phyloP scores from a whole-genome alignment of 2,888 invertebrate genomes.

The Synanthedon myopaeformis region DNA sequence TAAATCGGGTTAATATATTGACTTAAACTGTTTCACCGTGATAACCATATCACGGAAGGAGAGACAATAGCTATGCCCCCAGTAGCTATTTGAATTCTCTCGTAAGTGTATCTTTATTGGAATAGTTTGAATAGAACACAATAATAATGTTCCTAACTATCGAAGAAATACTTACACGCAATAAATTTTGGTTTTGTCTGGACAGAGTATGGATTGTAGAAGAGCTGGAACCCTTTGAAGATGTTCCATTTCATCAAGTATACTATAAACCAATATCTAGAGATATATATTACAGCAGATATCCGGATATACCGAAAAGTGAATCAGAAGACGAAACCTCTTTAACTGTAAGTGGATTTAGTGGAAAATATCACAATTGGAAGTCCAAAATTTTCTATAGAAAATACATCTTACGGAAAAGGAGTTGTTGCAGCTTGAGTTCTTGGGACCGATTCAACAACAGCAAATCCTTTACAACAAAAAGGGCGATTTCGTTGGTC shows the following conservation, averaged over 20 bases:
- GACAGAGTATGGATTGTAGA: constrained; percentile 49
- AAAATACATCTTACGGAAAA: constrained; percentile 13
- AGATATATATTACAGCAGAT: constrained; percentile 50
- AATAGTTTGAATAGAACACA: constrained; percentile 38
- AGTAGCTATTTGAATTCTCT: constrained; percentile 10
- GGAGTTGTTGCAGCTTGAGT: constrained; percentile 26
- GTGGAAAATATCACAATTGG: constrained; percentile 46
- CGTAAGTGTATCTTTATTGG: constrained; percentile 8
- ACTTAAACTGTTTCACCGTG: constrained; percentile 1
- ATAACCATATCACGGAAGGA: constrained; percentile 3
- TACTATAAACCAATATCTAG: constrained; percentile 48
- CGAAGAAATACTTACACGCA: constrained; percentile 52
- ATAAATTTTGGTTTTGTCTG: constrained; percentile 52
- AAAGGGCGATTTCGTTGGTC: constrained; percentile 20
- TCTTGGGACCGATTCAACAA: constrained; percentile 19
- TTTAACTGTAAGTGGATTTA: constrained; percentile 43
- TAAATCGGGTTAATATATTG: constrained; percentile 10
- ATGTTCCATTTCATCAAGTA: constrained; percentile 41
- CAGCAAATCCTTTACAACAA: constrained; percentile 23
- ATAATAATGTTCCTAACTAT: constrained; percentile 49
- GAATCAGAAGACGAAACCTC: constrained; percentile 60
- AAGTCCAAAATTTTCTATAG: constrained; percentile 42
- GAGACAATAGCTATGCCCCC: constrained; percentile 5
- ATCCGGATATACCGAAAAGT: constrained; percentile 56
- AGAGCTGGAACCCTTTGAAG: constrained; percentile 59